Percentiles rank a stretch among this genome's conserved stretches.
These are phyloP conservation scores for Chymomyza fuscimana DNA, from an alignment of 2,888 invertebrate species.

Conservation along the genomic window DNA sequence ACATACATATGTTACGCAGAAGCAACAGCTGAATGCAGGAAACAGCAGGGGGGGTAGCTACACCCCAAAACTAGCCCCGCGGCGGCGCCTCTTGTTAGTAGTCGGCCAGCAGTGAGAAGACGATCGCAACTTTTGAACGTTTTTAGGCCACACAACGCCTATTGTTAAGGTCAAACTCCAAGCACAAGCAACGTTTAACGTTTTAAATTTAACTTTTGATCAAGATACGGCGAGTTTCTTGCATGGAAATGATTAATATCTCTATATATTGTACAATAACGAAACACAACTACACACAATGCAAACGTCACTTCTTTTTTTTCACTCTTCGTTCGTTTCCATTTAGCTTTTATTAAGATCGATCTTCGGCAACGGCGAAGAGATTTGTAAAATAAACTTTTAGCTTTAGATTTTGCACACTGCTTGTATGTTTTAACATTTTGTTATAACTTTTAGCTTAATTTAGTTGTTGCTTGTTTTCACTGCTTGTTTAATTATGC, in stretches of 20 bases:
- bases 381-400: conserved; percentile 18
- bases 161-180: conserved; percentile 49
- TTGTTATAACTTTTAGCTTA: conserved; percentile 18
- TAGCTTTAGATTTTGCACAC: conserved; percentile 8
- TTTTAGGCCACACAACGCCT: conserved; percentile 31
- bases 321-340: conserved; percentile 50
- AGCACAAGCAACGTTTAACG: conserved; percentile 1
- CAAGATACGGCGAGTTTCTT: neutral
- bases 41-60: conserved; percentile 21
- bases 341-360: conserved; percentile 50
- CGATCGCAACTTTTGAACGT: conserved; percentile 43
- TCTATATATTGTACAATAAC: conserved; percentile 8
- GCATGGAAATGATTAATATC: conserved; percentile 19
- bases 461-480: conserved; percentile 1
- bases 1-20: conserved; percentile 9
- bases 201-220: neutral
- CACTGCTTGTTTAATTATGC: conserved; percentile 25
- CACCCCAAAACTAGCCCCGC: conserved; percentile 56
- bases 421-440: conserved; percentile 19
- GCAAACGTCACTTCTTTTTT: conserved; percentile 56
- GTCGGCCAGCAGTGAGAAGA: conserved; percentile 22
- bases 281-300: conserved; percentile 25
- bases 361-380: conserved; percentile 40
- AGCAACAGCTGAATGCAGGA: conserved; percentile 61
- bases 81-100: neutral